Conservation (phyloP, 2,888 invertebrate species). For the Xiphydria camelus region DNA sequence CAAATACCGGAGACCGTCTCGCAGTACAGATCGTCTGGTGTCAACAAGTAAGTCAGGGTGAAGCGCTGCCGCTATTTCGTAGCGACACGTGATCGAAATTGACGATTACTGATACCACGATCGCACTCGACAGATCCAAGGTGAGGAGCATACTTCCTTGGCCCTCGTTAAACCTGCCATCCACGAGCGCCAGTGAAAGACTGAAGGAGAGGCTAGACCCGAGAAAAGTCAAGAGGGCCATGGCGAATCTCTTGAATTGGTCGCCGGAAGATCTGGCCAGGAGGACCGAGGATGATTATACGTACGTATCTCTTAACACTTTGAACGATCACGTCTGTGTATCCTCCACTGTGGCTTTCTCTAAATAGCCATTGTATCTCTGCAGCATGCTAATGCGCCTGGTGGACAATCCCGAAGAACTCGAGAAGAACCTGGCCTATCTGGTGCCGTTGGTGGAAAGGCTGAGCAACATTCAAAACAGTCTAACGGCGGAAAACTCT, state of each 20-base stretch:
- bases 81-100: no score
- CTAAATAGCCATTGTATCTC: background rate
- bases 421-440: conserved; percentile 35
- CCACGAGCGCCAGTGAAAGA: conserved; percentile 32
- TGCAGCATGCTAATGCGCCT: conserved; percentile 46
- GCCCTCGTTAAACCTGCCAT: conserved; percentile 42
- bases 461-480: conserved; percentile 27
- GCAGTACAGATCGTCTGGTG: conserved; percentile 18
- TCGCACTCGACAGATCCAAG: no score
- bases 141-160: conserved; percentile 32
- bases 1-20: conserved; percentile 35
- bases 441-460: conserved; percentile 45
- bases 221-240: conserved; percentile 40
- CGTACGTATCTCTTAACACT: conserved; percentile 34
- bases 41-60: conserved; percentile 26
- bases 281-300: conserved; percentile 44
- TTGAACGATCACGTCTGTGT: background rate
- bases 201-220: conserved; percentile 37
- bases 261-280: conserved; percentile 30
- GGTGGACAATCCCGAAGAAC: conserved; percentile 37
- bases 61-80: no score
- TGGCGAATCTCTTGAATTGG: conserved; percentile 38
- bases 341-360: no score
- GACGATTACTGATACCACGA: no score
- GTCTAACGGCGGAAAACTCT: conserved; percentile 35